Base-by-base conservation (phyloP, 1,140 invertebrate genomes). In the Conus ventricosus region DNA sequence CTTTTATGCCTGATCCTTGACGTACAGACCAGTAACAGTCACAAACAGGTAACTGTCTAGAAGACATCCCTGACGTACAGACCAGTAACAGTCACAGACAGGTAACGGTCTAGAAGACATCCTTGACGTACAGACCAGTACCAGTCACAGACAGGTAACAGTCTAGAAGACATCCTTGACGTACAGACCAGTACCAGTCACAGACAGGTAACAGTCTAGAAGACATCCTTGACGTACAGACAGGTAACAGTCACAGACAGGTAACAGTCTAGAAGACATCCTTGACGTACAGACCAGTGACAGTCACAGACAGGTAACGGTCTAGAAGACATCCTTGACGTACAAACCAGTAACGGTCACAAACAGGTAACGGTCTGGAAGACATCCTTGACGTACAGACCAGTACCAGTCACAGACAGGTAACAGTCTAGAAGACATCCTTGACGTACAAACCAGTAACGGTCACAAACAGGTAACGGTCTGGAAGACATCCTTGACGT, bases 81-180 rank as follows among this genome's bases (percentile, higher is more conserved):
- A 39, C 39, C 39, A 39, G 39, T 39, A 39, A 39, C 39, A 91
- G 25, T 94, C 93, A 76, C 94, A 95, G 89, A 94, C 80, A 94
- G 93, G 93, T 93, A 84, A 88, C 53, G 55, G 4, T 78, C 7
- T 53, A 5, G 25, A 55, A 20, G 82, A 63, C 60, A 63, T 63
- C 17, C 11, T 63, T 63, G 11, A 39, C 39, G 39, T 39, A 39
- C 39, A 39, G 39, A 39, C 39, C 39, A 39, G 39, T 39, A 39
- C 39, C 39, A 91, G 25, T 94, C 93, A 76, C 94, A 95, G 89
- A 94, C 80, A 94, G 93, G 93, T 93, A 84, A 88, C 53, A 67
- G 4, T 78, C 7, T 53, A 5, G 25, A 55, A 20, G 82, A 63
- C 60, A 63, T 63, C 17, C 11, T 63, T 63, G 11, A 39, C 39